Conservation (phyloP, 2,797 vertebrate species). For the Hafferia zeledoni region DNA sequence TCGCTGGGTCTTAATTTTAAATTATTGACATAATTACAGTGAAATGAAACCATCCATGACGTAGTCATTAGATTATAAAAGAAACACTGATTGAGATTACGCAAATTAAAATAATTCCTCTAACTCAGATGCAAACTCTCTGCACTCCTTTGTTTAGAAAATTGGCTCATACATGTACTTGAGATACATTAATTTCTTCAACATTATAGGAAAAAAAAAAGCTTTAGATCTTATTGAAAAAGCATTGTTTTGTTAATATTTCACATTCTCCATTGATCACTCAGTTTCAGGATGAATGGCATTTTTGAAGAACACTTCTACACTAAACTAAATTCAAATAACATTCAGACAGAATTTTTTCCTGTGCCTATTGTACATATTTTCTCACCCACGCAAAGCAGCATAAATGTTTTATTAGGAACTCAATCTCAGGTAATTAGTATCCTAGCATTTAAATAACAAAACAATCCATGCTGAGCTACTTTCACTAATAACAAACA, state of each 20-base stretch:
- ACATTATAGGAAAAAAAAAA: not conserved
- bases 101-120: not conserved
- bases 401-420: not conserved
- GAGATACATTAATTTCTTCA: not conserved
- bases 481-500: not conserved
- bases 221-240: not conserved
- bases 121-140: not conserved
- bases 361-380: not conserved
- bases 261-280: not conserved
- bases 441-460: not conserved
- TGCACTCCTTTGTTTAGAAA: not conserved
- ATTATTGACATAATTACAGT: not conserved
- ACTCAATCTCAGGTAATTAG: not conserved
- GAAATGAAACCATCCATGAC: not conserved
- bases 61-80: not conserved
- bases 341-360: not conserved
- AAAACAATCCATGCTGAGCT: not conserved
- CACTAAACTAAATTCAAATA: not conserved
- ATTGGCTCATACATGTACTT: not conserved
- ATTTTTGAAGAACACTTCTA: not conserved
- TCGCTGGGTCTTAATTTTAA: not conserved
- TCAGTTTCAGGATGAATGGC: not conserved
- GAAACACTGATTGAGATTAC: not conserved
- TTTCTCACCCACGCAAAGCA: not conserved
- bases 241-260: not conserved